A percentile compares a stretch with the other conserved stretches of the same genome.
Conservation (phyloP, 92 coral and sea anemone genomes). For the Palythoa grandiflora region DNA sequence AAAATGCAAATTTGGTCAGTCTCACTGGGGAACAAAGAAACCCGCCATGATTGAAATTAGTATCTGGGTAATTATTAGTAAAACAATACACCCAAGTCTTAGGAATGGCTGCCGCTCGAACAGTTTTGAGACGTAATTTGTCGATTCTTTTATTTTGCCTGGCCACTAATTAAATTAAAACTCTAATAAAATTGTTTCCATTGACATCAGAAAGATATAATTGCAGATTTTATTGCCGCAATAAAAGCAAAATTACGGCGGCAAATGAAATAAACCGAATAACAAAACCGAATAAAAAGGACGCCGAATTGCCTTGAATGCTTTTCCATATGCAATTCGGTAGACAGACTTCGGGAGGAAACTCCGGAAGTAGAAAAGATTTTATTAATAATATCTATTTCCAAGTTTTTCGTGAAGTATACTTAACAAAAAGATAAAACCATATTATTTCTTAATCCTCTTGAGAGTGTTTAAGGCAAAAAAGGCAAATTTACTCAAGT, state of each 20-base stretch:
- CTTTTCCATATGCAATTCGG: conserved; percentile 87
- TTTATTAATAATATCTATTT: conserved; percentile 60
- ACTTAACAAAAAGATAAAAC: conserved; percentile 66
- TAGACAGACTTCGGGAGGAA: conserved; percentile 56
- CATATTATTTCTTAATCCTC: conserved; percentile 77
- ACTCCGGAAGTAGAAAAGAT: conserved; percentile 74
- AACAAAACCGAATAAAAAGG: conserved; percentile 76
- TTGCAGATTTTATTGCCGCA: conserved; percentile 97
- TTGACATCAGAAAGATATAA: conserved; percentile 98
- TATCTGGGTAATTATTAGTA: conserved; percentile 86
- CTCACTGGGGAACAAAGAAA: conserved; percentile 77
- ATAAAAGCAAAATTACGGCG: conserved; percentile 96
- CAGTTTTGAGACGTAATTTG: conserved; percentile 83
- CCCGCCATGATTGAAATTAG: conserved; percentile 84
- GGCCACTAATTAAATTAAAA: conserved; percentile 96
- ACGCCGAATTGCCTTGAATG: conserved; percentile 86
- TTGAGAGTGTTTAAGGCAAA: conserved; percentile 60
- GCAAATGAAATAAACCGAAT: conserved; percentile 74
- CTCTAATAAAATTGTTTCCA: conserved; percentile 98
- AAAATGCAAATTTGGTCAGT: conserved; percentile 60
- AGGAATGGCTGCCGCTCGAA: conserved; percentile 80
- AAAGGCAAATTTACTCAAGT: conserved; percentile 66
- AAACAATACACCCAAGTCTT: conserved; percentile 88
- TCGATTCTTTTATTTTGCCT: conserved; percentile 88
- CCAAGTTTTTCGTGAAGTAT: conserved; percentile 17